Evolutionary conservation across 2,797 vertebrate genomes (phyloP), one percentile per base, ranked within the genome.

Genomic region (Galaxias olidus): DNA sequence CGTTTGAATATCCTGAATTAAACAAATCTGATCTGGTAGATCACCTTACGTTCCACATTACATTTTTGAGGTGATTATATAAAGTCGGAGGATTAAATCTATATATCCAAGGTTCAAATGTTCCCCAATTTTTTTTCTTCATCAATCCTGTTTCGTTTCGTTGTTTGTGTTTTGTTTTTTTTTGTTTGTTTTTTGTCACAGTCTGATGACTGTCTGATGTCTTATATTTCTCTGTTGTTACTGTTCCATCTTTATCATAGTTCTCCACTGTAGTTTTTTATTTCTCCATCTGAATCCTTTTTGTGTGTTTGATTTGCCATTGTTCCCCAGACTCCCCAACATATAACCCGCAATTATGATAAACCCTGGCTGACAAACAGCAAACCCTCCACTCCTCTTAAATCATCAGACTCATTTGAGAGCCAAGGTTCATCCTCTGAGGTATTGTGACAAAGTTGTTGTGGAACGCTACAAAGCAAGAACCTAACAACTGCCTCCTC

Each of bases 291-390:
- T 90, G 62, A 90, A 89, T 42, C 92, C 88, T 85, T 94, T 86
- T 54, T 86, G 53, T 94, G 81, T 88, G 78, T 84, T 83, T 89
- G 54, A 93, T 94, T 94, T 96, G 86, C 94, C 93, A 83, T 96
- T 96, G 90, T 96, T 96, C 85, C 94, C 89, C 88, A 99, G 98
- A 98, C 94, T 91, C 85, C 94, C 90, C 96, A 97, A 93, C 96
- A 96, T 88, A 93, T 99, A 93, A 95, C 91, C 92, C 97, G 96
- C 93, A 99, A 99, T 97, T 99, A 99, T 94, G 97, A 98, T 98
- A 99, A 98, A 89, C 98, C 98, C 86, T 99, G 98, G 98, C 94
- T 98, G 94, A 93, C 94, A 96, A 99, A 99, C 98, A 98, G 96
- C 98, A 99, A 98, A 96, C 90, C 94, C 87, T 94, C 94, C 91